These are phyloP conservation scores for Papilio elwesi DNA, from an alignment of 2,888 invertebrate genomes.

Conservation along the genomic window DNA sequence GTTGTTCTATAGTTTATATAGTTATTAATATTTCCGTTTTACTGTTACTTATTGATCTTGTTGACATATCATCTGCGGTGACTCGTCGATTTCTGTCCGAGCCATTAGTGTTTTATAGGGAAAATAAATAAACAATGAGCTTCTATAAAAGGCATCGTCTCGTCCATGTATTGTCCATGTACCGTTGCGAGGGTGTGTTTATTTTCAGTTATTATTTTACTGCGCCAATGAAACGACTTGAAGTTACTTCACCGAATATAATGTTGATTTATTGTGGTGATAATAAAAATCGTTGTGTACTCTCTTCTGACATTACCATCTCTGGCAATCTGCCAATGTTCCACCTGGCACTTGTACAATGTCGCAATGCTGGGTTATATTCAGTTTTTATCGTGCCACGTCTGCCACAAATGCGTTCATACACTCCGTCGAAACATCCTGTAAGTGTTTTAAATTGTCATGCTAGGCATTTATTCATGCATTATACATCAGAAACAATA, in stretches of 20 bases:
- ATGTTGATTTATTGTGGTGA: constrained; percentile 18
- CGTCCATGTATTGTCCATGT: too few relatives aligned
- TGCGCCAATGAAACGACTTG: not conserved
- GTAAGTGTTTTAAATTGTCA: not conserved
- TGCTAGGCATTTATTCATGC: not conserved
- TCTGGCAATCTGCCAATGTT: constrained; percentile 26
- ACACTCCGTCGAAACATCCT: constrained; percentile 9
- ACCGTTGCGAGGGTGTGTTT: too few relatives aligned
- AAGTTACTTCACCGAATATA: constrained; percentile 11
- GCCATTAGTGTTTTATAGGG: too few relatives aligned
- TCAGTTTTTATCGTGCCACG: constrained; percentile 17
- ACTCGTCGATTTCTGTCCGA: too few relatives aligned
- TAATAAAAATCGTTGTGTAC: constrained; percentile 21
- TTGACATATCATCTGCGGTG: too few relatives aligned
- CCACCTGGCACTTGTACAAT: constrained; percentile 29
- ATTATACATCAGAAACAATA: not conserved
- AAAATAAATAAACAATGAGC: too few relatives aligned
- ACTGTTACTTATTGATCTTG: too few relatives aligned
- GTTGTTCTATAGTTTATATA: too few relatives aligned
- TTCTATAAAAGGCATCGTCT: too few relatives aligned
- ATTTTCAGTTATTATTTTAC: too few relatives aligned
- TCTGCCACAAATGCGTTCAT: constrained; percentile 16
- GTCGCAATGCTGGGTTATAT: constrained; percentile 32
- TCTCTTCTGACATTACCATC: not conserved
- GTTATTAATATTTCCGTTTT: too few relatives aligned